Base-by-base conservation (phyloP, 2,888 invertebrate species). In the Mylabris sibirica region DNA sequence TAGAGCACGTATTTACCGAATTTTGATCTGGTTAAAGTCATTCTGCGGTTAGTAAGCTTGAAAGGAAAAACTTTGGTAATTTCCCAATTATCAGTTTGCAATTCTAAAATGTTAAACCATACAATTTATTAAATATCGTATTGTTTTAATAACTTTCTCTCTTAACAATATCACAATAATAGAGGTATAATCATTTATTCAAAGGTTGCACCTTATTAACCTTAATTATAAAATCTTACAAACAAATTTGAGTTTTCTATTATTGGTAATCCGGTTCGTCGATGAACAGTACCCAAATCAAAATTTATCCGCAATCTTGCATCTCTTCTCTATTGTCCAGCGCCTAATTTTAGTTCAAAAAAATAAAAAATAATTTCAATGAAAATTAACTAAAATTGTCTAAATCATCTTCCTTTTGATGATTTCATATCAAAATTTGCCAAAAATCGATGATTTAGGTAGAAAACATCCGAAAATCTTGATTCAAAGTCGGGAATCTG, bases 121-220 rank as follows among this genome's bases (percentile, higher is more conserved):
- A 20, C 49, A 8, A 44, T 44, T 44, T 49, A 49, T 20, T 49
- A 49, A 49, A 9, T 44, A n/a, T 49, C 20, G 20, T 20, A 49
- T 49, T 49, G 49, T 49, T 49, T 20, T n/a, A n/a, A 9, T 49
- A 57, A 57, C 57, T 57, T 57, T 57, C 57, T 57, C 57, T 57
- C 57, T 24, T 14, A 24, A 57, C 11, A 14, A 5, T 57, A 57
- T 14, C 24, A 20, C 1, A 49, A 12, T 57, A 57, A 11, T 12
- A 20, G n/a, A 20, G 3, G 49, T 49, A 20, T 17, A 49, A 49
- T 49, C 20, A 49, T n/a, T 20, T 49, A 63, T 38, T 44, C 49
- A 63, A 63, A 63, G 38, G 60, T 49, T 49, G 24, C 12, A 2
- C 24, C 24, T 12, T 57, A 11, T 24, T 57, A 24, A 24, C 24